phyloP scores from a whole-genome alignment of 2,888 invertebrate genomes.

The Kryphioiulus occultus region DNA sequence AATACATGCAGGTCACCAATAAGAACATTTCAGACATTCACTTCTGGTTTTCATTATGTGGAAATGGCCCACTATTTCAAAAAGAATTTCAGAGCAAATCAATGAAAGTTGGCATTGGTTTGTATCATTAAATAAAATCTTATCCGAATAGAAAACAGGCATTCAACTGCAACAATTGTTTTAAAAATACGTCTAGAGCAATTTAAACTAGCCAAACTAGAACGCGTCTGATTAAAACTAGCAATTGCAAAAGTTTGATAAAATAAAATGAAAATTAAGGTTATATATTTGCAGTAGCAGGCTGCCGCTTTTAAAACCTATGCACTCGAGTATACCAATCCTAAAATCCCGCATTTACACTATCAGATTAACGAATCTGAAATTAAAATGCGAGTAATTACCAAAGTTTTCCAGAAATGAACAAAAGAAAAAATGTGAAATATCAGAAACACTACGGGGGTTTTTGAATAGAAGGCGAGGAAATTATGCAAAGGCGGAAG shows the following conservation, averaged over 20 bases:
- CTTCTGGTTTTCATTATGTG: not conserved
- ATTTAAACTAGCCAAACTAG: not conserved
- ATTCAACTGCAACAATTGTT: not conserved
- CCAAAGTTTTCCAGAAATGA: slow-evolving; percentile 2
- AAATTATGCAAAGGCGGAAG: not conserved
- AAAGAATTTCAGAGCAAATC: not conserved
- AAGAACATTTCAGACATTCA: not conserved
- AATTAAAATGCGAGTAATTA: slow-evolving; percentile 25
- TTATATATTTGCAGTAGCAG: slow-evolving; percentile 9
- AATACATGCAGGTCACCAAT: not conserved
- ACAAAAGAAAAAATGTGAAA: slow-evolving; percentile 12
- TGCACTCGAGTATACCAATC: not conserved
- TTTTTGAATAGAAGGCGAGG: slow-evolving; percentile 19
- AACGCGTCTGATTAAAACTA: slow-evolving; percentile 1
- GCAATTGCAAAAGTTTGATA: slow-evolving; percentile 15
- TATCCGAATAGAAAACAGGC: not conserved
- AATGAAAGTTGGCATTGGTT: not conserved
- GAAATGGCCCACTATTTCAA: not conserved
- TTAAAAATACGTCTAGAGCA: not conserved
- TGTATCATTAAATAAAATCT: not conserved
- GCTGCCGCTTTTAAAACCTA: not conserved
- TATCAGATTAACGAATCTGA: slow-evolving; percentile 11
- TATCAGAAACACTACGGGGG: not conserved
- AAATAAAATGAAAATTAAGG: slow-evolving; percentile 7
- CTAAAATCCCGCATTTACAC: not conserved